These are phyloP conservation scores for Mythimna lalbum DNA, from an alignment of 2,888 invertebrate species.

Conservation along the genomic window DNA sequence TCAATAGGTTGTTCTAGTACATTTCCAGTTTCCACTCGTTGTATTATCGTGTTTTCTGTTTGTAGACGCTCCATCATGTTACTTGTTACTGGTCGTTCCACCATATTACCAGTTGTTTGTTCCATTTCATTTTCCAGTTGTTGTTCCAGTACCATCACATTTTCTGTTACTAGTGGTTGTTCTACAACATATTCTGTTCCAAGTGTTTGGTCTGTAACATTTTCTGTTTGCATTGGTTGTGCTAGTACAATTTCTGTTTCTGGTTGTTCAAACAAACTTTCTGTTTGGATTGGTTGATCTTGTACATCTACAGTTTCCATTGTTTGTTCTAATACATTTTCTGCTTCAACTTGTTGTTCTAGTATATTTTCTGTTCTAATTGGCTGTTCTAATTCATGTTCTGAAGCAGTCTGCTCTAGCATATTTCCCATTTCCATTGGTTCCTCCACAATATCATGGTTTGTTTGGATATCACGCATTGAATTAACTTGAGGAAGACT, in stretches of 20 bases:
- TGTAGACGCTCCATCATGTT: too few relatives aligned
- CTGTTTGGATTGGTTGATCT: constrained; percentile 25
- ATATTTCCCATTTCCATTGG: constrained; percentile 36
- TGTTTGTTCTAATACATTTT: constrained; percentile 27
- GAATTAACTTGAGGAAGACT: constrained; percentile 34
- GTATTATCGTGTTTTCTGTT: constrained; percentile 17
- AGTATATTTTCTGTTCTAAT: constrained; percentile 13
- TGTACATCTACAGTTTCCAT: constrained; percentile 20
- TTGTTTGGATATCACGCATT: constrained; percentile 34
- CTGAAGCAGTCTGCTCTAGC: constrained; percentile 24
- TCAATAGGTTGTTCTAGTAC: constrained; percentile 17
- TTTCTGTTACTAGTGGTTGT: constrained; percentile 22
- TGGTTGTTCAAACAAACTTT: constrained; percentile 29
- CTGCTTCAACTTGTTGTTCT: constrained; percentile 16
- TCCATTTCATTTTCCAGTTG: constrained; percentile 20
- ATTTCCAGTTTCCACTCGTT: constrained; percentile 16
- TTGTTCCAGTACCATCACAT: constrained; percentile 26
- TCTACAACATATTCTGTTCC: constrained; percentile 33
- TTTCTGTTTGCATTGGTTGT: constrained; percentile 33
- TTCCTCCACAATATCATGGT: constrained; percentile 34
- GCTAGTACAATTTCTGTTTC: constrained; percentile 26
- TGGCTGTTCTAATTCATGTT: constrained; percentile 29
- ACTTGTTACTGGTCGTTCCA: too few relatives aligned
- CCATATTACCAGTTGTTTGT: constrained; percentile 23
- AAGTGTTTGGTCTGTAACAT: constrained; percentile 10